Evolutionary conservation across 2,797 vertebrate species (phyloP).

Genomic region (Diglossa cyanea): DNA sequence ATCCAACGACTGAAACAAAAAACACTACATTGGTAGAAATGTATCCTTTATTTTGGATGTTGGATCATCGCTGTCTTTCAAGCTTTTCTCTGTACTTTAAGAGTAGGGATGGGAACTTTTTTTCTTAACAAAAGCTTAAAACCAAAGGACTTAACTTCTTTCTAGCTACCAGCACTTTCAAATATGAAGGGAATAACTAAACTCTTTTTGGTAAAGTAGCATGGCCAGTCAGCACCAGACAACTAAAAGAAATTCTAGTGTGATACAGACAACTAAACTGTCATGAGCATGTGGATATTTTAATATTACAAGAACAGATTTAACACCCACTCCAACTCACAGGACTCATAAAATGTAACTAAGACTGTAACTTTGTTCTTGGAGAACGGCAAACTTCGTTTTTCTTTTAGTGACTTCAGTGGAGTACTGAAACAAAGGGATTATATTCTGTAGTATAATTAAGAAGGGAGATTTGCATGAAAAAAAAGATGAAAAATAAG

Average conservation of each 20-base stretch:
- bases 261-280: background rate
- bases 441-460: background rate
- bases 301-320: background rate
- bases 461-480: background rate
- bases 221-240: background rate
- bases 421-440: background rate
- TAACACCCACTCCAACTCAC: background rate
- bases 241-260: background rate
- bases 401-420: background rate
- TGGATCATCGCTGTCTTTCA: background rate
- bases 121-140: background rate
- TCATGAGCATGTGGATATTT: background rate
- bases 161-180: background rate
- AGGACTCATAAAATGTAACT: background rate
- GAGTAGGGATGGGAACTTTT: background rate
- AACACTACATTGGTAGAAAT: background rate
- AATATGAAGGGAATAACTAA: background rate
- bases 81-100: background rate
- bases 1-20: background rate
- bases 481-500: background rate
- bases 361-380: background rate
- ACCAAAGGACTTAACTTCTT: background rate
- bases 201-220: background rate
- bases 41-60: background rate
- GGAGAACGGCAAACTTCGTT: background rate